Evolutionary conservation across 2,113 vertebrate species (phyloP).

Genomic region (pig (Sus scrofa)): T2T-Sscrofa CM000819.6:130650501-130651000

Average conservation of each 20-base stretch:
- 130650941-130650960: background rate
- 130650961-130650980: background rate
- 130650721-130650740: background rate
- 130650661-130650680: background rate
- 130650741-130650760: background rate
- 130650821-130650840: background rate
- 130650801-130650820: background rate
- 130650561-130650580: background rate
- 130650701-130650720: background rate
- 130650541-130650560: background rate
- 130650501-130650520: background rate
- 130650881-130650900: background rate
- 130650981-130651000: background rate
- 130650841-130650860: background rate
- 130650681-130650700: background rate
- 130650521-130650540: background rate
- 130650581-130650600: background rate
- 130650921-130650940: background rate
- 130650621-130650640: background rate
- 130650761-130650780: background rate
- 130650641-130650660: background rate
- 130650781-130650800: background rate
- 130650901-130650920: background rate
- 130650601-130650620: background rate
- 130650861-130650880: background rate